phyloP scores from a whole-genome alignment of 2,797 vertebrate species.

The Poecilia gillii region DNA sequence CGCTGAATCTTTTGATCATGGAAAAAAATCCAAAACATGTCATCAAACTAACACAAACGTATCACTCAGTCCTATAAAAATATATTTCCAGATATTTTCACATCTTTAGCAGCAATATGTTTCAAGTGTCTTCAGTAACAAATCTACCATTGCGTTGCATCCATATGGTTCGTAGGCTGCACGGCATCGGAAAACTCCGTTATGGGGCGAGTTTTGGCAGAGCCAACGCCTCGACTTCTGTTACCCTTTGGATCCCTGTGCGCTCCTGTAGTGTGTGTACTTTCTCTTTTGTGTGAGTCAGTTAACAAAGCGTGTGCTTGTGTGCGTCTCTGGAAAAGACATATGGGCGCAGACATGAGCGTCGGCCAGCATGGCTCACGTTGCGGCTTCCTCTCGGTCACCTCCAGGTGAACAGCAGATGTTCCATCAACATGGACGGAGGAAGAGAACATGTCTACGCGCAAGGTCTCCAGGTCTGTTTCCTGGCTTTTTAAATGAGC shows the following conservation, averaged over 20 bases:
- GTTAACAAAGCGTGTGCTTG: conserved; percentile 59
- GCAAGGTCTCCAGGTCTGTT: conserved; percentile 6
- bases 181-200: conserved; percentile 53
- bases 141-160: conserved; percentile 37
- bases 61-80: not conserved
- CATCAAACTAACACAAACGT: not conserved
- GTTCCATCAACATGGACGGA: conserved; percentile 36
- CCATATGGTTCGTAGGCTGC: conserved; percentile 62
- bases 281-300: conserved; percentile 24
- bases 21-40: not conserved
- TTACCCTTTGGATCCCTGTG: conserved; percentile 41
- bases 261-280: conserved; percentile 40
- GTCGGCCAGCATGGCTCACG: conserved; percentile 61
- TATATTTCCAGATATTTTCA: not conserved
- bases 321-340: conserved; percentile 50
- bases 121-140: conserved; percentile 7
- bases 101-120: not conserved
- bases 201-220: conserved; percentile 72
- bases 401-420: conserved; percentile 61
- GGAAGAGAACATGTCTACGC: conserved; percentile 8
- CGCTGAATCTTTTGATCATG: not conserved
- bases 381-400: conserved; percentile 50
- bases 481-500: conserved; percentile 1
- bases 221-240: conserved; percentile 44
- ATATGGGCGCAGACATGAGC: conserved; percentile 59